These are phyloP conservation scores for Eulithis testata DNA, from an alignment of 2,888 invertebrate species.

Conservation along the genomic window DNA sequence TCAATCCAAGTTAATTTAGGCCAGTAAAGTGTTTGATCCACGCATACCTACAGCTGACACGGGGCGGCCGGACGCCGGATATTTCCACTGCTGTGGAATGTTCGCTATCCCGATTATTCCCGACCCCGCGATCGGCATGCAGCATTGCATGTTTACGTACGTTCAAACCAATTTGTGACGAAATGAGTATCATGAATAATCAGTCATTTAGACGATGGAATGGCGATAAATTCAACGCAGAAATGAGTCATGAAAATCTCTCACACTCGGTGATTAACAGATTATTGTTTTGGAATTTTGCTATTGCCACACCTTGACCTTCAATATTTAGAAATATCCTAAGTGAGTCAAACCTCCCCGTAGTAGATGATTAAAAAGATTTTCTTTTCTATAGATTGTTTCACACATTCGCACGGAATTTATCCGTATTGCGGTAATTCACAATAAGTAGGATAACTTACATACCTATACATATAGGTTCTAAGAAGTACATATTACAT, in stretches of 20 bases:
- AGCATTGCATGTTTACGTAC: slow-evolving; percentile 12
- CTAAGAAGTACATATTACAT: too few relatives aligned
- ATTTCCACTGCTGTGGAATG: slow-evolving; percentile 24
- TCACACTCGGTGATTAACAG: not conserved
- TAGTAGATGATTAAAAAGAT: not conserved
- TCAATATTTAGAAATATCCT: not conserved
- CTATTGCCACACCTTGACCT: slow-evolving; percentile 1
- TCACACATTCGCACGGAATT: not conserved
- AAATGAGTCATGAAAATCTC: not conserved
- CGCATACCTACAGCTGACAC: slow-evolving; percentile 6
- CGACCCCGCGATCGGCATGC: slow-evolving; percentile 7
- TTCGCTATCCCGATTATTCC: slow-evolving; percentile 14
- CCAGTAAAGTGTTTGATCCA: slow-evolving; percentile 15
- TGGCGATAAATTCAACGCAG: not conserved
- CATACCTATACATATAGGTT: too few relatives aligned
- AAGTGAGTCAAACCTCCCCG: not conserved
- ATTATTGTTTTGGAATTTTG: slow-evolving; percentile 2
- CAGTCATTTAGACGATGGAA: slow-evolving; percentile 9
- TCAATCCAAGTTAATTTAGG: slow-evolving; percentile 7
- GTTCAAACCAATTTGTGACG: slow-evolving; percentile 16
- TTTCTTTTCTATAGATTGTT: not conserved
- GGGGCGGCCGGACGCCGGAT: slow-evolving; percentile 20
- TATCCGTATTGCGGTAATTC: too few relatives aligned
- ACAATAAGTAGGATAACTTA: too few relatives aligned
- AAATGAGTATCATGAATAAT: slow-evolving; percentile 19